Conservation (phyloP, 1,140 invertebrate genomes). For the Teleogryllus occipitalis region DNA sequence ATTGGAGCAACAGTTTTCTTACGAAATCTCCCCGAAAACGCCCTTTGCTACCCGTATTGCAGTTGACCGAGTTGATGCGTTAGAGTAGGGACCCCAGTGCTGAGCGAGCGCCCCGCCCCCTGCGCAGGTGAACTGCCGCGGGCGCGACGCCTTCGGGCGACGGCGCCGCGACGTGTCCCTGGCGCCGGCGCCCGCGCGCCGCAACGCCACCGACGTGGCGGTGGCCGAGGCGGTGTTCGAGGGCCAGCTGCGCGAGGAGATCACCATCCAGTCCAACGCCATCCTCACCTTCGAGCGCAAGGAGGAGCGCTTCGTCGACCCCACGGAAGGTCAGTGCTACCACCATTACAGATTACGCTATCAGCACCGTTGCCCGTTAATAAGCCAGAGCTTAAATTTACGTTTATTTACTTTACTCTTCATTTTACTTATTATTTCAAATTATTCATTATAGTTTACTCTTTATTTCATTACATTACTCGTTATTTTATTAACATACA, state of each 20-base stretch:
- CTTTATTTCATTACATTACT: no score
- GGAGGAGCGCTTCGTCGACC: slow-evolving; percentile 57
- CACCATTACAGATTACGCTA: no score
- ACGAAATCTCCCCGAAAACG: no score
- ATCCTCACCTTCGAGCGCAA: slow-evolving; percentile 81
- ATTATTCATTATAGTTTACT: no score
- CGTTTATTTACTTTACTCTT: no score
- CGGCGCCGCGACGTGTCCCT: slow-evolving; percentile 56
- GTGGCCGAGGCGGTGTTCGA: slow-evolving; percentile 51
- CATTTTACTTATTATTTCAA: no score
- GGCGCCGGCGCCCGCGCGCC: slow-evolving; percentile 26
- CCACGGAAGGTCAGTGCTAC: slow-evolving; percentile 55
- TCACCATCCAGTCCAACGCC: slow-evolving; percentile 83
- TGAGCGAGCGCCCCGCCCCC: neutral
- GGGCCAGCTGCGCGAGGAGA: slow-evolving; percentile 84
- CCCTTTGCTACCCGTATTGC: no score
- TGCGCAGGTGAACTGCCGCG: slow-evolving; percentile 76
- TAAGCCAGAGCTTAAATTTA: no score
- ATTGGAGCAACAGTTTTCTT: no score
- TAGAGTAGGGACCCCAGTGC: neutral
- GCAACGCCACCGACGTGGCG: slow-evolving; percentile 46
- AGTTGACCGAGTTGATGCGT: no score
- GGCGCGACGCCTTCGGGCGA: slow-evolving; percentile 79
- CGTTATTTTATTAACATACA: no score
- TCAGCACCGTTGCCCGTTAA: no score